phyloP scores from a whole-genome alignment of 92 coral and sea anemone species.

The Metridium senile region DNA sequence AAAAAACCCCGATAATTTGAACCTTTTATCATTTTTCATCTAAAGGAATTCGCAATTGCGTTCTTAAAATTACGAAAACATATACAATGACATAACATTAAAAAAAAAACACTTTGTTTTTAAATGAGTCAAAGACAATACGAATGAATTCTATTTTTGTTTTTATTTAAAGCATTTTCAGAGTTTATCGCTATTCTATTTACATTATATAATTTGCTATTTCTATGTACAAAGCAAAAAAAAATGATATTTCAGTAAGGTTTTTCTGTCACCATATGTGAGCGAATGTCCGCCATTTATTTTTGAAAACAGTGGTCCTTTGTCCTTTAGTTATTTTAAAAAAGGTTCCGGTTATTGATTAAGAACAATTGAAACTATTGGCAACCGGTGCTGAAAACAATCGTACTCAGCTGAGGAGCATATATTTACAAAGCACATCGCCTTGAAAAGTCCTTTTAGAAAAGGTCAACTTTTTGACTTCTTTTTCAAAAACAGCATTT shows the following conservation, averaged over 20 bases:
- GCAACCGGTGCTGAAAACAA: constrained; percentile 71
- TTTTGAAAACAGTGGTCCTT: constrained; percentile 16
- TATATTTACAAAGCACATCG: constrained; percentile 35
- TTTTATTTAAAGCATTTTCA: constrained; percentile 4
- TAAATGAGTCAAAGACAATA: background rate
- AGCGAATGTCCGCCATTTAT: constrained; percentile 7
- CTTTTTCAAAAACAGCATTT: constrained; percentile 1
- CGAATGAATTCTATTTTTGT: background rate
- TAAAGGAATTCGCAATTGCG: background rate
- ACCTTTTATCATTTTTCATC: background rate
- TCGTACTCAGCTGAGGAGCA: constrained; percentile 51
- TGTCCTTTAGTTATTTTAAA: constrained; percentile 16
- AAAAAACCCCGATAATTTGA: background rate
- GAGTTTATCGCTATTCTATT: background rate
- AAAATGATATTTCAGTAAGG: background rate
- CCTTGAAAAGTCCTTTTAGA: background rate
- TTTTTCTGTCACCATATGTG: background rate
- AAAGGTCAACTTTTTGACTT: background rate
- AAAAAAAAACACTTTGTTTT: too few relatives aligned
- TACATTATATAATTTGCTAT: background rate
- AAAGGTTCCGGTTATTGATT: constrained; percentile 31
- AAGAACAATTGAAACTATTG: constrained; percentile 66
- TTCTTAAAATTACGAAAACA: too few relatives aligned
- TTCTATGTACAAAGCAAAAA: constrained; percentile 8
- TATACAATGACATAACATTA: background rate